Conservation (phyloP, 37 sponge, comb jelly and placozoan genomes). For the Cliona cf. orientalis region DNA sequence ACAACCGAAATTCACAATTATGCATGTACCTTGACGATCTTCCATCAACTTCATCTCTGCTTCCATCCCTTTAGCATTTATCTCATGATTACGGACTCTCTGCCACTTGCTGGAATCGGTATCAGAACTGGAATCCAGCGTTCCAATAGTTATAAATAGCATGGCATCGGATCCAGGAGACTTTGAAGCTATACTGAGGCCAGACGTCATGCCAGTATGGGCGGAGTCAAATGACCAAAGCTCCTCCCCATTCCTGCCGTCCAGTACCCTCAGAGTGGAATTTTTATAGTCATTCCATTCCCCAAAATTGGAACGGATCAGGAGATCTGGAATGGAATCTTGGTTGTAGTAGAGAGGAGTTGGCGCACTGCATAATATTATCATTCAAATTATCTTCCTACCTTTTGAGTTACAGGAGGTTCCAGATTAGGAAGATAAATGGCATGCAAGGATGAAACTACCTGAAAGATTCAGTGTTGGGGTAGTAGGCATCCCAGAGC, state of each 20-base stretch:
- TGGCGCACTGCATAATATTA: conserved; percentile 54
- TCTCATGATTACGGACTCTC: too few species aligned
- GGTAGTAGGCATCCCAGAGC: conserved; percentile 63
- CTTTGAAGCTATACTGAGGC: conserved; percentile 18
- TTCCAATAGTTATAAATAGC: conserved; percentile 52
- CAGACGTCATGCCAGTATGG: conserved; percentile 45
- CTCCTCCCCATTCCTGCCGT: conserved; percentile 52
- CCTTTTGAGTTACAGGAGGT: too few species aligned
- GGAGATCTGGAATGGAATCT: conserved; percentile 69
- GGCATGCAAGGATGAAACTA: too few species aligned
- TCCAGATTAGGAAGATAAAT: too few species aligned
- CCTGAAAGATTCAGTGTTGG: conserved; percentile 82
- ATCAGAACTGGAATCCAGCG: too few species aligned
- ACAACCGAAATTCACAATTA: too few species aligned
- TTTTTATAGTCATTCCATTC: conserved; percentile 64
- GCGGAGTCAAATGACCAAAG: conserved; percentile 77
- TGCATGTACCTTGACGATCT: too few species aligned
- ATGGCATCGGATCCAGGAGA: conserved; percentile 62
- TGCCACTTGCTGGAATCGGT: too few species aligned
- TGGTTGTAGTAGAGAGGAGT: conserved; percentile 72
- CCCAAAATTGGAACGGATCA: conserved; percentile 66
- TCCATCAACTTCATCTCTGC: too few species aligned
- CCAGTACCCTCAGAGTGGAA: conserved; percentile 62
- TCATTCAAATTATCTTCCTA: too few species aligned
- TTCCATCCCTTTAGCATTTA: too few species aligned